Conservation (phyloP, 2,113 vertebrate species). For the Nycticorax nycticorax region DNA sequence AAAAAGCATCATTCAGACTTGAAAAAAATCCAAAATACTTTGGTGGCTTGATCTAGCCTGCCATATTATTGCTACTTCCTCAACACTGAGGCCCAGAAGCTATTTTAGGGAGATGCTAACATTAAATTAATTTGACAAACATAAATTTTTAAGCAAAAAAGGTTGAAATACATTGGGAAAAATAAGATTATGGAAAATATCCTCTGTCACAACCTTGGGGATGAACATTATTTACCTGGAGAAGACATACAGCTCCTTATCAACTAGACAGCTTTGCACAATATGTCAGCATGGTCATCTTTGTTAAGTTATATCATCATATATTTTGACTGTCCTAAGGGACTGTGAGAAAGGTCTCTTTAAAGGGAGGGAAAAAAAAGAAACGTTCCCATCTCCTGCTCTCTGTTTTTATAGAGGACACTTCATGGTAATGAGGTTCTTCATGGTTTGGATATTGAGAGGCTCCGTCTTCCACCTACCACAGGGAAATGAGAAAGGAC, state of each 20-base stretch:
- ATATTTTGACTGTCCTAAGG: not conserved
- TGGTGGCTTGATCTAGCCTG: not conserved
- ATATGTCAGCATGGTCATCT: not conserved
- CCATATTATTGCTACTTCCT: not conserved
- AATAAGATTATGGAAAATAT: not conserved
- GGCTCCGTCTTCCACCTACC: not conserved
- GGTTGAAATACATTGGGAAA: not conserved
- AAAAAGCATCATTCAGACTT: not conserved
- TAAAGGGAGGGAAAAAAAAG: fast-evolving
- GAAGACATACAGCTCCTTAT: not conserved
- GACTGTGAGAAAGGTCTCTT: not conserved
- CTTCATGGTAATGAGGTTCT: not conserved
- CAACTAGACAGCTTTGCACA: not conserved
- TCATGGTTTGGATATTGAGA: not conserved
- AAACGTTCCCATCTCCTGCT: not conserved
- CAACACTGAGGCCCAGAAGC: not conserved
- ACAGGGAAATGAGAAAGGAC: not conserved
- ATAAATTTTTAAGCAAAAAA: not conserved
- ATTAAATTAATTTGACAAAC: not conserved
- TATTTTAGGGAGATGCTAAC: not conserved
- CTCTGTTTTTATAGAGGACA: not conserved
- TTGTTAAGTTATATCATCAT: not conserved
- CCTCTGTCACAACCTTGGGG: not conserved
- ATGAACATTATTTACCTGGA: not conserved
- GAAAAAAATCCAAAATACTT: not conserved